Conservation (phyloP, 2,888 invertebrate species). For the Macaria liturata region DNA sequence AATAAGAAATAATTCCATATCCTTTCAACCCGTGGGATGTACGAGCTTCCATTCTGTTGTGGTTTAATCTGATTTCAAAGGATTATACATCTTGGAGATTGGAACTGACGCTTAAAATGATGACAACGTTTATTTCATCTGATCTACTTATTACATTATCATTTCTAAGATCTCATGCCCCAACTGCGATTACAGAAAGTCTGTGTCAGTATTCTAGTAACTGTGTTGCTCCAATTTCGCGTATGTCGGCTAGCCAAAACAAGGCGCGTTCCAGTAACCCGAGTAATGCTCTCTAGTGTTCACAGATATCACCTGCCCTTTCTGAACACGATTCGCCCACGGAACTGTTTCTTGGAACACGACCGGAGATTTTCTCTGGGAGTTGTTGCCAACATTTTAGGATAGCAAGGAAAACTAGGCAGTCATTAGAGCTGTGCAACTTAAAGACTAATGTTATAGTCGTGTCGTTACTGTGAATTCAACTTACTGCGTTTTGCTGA, state of each 20-base stretch:
- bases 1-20: slow-evolving; percentile 32
- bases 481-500: too few species aligned
- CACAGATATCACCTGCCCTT: slow-evolving; percentile 35
- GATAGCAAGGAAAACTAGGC: not conserved
- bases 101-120: not conserved
- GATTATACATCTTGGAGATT: slow-evolving; percentile 8
- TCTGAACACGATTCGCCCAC: slow-evolving; percentile 41
- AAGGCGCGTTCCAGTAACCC: slow-evolving; percentile 37
- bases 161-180: not conserved
- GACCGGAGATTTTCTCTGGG: slow-evolving; percentile 27
- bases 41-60: slow-evolving; percentile 18
- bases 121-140: not conserved
- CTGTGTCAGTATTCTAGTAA: slow-evolving; percentile 20
- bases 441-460: too few species aligned
- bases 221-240: slow-evolving; percentile 26
- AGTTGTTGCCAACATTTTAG: slow-evolving; percentile 29
- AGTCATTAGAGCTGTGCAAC: too few species aligned
- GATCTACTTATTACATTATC: not conserved
- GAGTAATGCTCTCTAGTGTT: slow-evolving; percentile 32
- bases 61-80: slow-evolving; percentile 26
- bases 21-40: slow-evolving; percentile 14
- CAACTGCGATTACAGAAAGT: slow-evolving; percentile 9
- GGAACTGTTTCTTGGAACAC: slow-evolving; percentile 44
- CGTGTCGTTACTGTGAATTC: too few species aligned
- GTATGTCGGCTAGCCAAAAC: slow-evolving; percentile 22